Evolutionary conservation across 2,797 vertebrate genomes (phyloP), one percentile per base, ranked within the genome.

Genomic region (Toxotes lorentzi): DNA sequence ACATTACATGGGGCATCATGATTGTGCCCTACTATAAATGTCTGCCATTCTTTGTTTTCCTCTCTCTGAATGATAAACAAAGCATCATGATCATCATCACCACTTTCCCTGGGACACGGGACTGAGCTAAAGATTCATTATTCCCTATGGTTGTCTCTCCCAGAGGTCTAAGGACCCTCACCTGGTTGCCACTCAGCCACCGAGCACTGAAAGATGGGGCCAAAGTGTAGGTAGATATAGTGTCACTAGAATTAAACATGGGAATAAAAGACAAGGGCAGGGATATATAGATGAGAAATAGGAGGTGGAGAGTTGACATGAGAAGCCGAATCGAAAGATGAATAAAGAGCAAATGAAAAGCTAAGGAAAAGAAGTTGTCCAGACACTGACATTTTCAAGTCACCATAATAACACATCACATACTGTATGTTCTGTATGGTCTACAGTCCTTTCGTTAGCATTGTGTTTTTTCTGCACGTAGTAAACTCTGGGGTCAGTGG

Each of bases 1-100:
- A 77, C 82, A 84, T 86, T 85, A 88, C 35, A 64, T 0, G 16
- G 64, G 24, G 50, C 34, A 24, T 40, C 21, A 73, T 58, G 16
- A 82, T 53, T 61, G 32, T 0, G 21, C 19, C 74, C 21, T 32
- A 2, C 13, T 21, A 38, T 48, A 51, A 83, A 79, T 56, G 43
- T 60, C 74, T 48, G 21, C 47, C 64, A 21, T 47, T 43, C 58
- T 64, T 60, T 70, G 60, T 68, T 11, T 63, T 2, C 38, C 35
- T 53, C 41, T 64, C 43, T 34, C 40, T 78, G 67, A 65, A 6
- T 35, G 19, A 45, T 48, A 38, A 73, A 70, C 51, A 73, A 53
- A 59, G 23, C 50, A 43, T 61, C 41, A 27, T 0, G 23, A 63
- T 7, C 24, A 21, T 58, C 51, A 40, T 51, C 23, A 32, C 1